Conservation (phyloP, 1,140 invertebrate species). For the Pseudomyrmex concolor region DNA sequence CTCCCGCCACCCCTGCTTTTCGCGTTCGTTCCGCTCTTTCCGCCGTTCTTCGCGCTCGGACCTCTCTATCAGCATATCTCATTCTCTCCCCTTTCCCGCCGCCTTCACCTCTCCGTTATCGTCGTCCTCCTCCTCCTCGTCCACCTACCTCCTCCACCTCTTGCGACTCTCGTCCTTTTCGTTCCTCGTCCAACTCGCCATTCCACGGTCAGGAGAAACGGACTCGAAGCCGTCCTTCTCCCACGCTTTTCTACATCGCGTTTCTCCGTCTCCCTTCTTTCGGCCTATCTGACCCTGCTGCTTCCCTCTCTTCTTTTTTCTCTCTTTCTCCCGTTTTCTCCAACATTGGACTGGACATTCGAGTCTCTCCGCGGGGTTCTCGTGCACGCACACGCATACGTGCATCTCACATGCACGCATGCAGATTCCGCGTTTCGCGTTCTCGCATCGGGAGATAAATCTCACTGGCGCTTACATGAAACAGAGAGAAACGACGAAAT, state of each 20-base stretch:
- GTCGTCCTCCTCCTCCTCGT: conserved; percentile 52
- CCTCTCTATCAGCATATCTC: conserved; percentile 69
- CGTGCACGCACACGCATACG: conserved; percentile 60
- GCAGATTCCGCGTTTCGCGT: conserved; percentile 72
- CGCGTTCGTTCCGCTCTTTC: conserved; percentile 66
- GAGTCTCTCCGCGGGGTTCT: conserved; percentile 53
- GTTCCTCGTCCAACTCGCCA: conserved; percentile 67
- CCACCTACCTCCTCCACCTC: conserved; percentile 58
- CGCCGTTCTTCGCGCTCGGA: conserved; percentile 54
- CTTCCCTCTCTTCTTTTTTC: conserved; percentile 57
- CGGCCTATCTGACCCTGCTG: conserved; percentile 71
- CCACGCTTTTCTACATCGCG: conserved; percentile 61
- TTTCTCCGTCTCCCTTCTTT: conserved; percentile 58
- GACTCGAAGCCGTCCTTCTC: conserved; percentile 72
- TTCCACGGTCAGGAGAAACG: conserved; percentile 72
- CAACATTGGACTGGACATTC: conserved; percentile 68
- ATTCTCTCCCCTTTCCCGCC: conserved; percentile 62
- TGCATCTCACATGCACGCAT: conserved; percentile 69
- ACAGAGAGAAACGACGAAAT: conserved; percentile 73
- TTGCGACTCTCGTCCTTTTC: conserved; percentile 66
- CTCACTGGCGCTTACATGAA: conserved; percentile 78
- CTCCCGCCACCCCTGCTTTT: conserved; percentile 17
- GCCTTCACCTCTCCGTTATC: conserved; percentile 66
- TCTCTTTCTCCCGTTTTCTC: conserved; percentile 41
- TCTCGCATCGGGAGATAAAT: conserved; percentile 81